Evolutionary conservation across 2,113 vertebrate genomes (phyloP).

Genomic region (Colistium nudipinnis): DNA sequence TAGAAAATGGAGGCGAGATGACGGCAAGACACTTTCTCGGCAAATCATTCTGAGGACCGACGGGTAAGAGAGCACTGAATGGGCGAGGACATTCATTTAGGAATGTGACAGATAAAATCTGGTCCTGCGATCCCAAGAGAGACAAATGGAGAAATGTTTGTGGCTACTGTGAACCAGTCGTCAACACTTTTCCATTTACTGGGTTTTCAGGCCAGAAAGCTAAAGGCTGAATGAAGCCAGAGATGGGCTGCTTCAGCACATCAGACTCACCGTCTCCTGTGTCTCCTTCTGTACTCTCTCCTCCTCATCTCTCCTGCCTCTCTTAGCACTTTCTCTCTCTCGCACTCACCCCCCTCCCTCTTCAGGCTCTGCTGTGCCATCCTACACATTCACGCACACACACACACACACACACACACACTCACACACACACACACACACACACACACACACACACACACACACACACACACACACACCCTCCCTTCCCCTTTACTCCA

Average conservation of each 20-base stretch:
- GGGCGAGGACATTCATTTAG: slow-evolving; percentile 1
- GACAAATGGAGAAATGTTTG: slow-evolving; percentile 5
- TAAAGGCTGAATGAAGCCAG: slow-evolving; percentile 37
- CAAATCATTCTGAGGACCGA: neutral
- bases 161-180: neutral
- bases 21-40: slow-evolving; percentile 4
- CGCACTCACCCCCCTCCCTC: slow-evolving; percentile 28
- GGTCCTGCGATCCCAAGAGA: neutral
- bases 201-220: slow-evolving; percentile 10
- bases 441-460: slow-evolving; percentile 38
- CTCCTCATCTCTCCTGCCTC: slow-evolving; percentile 34
- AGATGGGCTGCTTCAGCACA: slow-evolving; percentile 51
- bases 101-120: neutral
- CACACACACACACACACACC: slow-evolving; percentile 28
- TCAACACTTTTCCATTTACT: slow-evolving; percentile 5
- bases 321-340: slow-evolving; percentile 36
- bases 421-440: slow-evolving; percentile 36
- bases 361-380: slow-evolving; percentile 63
- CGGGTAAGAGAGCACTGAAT: neutral
- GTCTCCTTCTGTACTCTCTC: slow-evolving; percentile 55
- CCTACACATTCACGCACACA: slow-evolving; percentile 57
- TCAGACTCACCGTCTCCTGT: slow-evolving; percentile 64
- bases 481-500: slow-evolving; percentile 53
- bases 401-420: slow-evolving; percentile 51
- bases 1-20: slow-evolving; percentile 45